Base-by-base conservation (phyloP, 2,797 vertebrate genomes). In the Graptemys geographica region DNA sequence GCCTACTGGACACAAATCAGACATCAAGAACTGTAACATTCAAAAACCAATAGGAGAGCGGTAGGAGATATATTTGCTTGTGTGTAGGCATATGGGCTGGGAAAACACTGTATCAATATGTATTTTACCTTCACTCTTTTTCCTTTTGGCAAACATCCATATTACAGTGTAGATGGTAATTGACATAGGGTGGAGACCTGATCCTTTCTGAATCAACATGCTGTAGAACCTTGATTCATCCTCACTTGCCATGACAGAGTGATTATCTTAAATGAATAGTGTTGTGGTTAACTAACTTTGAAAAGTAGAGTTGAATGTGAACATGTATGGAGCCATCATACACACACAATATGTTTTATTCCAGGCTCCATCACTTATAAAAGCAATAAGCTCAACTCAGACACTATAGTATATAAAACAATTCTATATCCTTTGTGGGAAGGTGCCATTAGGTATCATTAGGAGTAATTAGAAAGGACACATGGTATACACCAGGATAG, bases 341-440 rank as follows among this genome's bases (percentile, higher is more conserved):
- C 79, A 81, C 23, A 82, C 62, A 49, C 49, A 81, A 51, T 5
- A 13, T 83, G 52, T 78, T 79, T 56, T 25, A 52, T 3, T 82
- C 76, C 55, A 79, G 49, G 28, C 69, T 84, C 56, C 25, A 1
- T 28, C 62, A 3, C 79, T 90, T 82, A 86, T 95, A 93, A 93
- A 87, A 84, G 79, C 87, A 93, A 88, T 88, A 84, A 96, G 81
- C 56, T 62, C 5, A 16, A n/a, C 62, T 5, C 62, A 65, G 15
- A 9, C 16, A 65, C 62, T 21, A 79, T 52, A 16, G 6, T 25
- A 21, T 25, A 74, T 23, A 74, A 74, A 27, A 23, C 72, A 44
- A 74, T 44, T 27, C 23, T 74, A 11, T 88, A 85, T 82, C 94
- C 9, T 0, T 53, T 86, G 81, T 79, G 82, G 57, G 55, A 49